Evolutionary conservation across 2,113 vertebrate genomes (phyloP).

Genomic region (Zosterops lateralis): DNA sequence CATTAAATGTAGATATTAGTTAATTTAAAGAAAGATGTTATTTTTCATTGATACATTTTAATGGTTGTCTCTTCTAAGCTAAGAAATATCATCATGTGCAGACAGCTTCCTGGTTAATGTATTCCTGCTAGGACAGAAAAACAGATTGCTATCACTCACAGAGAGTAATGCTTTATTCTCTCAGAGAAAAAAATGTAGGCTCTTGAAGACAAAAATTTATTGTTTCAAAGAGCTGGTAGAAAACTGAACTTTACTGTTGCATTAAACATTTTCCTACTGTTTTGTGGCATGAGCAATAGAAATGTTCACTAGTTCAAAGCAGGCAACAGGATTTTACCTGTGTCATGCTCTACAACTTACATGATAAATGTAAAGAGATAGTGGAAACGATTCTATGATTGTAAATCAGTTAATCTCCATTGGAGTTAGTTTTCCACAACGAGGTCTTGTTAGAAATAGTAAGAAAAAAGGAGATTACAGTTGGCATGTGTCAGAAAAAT

Average conservation of each 20-base stretch:
- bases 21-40: constrained; percentile 75
- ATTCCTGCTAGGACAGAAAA: constrained; percentile 64
- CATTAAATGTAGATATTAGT: constrained; percentile 76
- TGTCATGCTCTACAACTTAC: constrained; percentile 37
- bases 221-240: constrained; percentile 2
- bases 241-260: constrained; percentile 36
- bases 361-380: constrained; percentile 55
- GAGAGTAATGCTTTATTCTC: constrained; percentile 37
- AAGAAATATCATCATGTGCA: constrained; percentile 68
- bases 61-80: constrained; percentile 63
- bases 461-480: constrained; percentile 20
- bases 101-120: constrained; percentile 54
- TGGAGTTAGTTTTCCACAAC: constrained; percentile 49
- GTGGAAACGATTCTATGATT: constrained; percentile 40
- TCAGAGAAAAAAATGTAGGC: not conserved
- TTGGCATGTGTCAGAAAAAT: constrained; percentile 57
- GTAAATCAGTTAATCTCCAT: constrained; percentile 64
- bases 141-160: constrained; percentile 61
- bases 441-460: constrained; percentile 27
- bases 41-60: constrained; percentile 76
- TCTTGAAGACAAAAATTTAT: constrained; percentile 42
- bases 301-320: constrained; percentile 34
- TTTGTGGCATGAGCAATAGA: constrained; percentile 23
- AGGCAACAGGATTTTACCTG: constrained; percentile 11
- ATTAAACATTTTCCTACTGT: constrained; percentile 57